Percentiles rank a stretch among this genome's conserved stretches.
Evolutionary conservation across 2,888 invertebrate genomes (phyloP).

Genomic region (Vandiemenella viatica): DNA sequence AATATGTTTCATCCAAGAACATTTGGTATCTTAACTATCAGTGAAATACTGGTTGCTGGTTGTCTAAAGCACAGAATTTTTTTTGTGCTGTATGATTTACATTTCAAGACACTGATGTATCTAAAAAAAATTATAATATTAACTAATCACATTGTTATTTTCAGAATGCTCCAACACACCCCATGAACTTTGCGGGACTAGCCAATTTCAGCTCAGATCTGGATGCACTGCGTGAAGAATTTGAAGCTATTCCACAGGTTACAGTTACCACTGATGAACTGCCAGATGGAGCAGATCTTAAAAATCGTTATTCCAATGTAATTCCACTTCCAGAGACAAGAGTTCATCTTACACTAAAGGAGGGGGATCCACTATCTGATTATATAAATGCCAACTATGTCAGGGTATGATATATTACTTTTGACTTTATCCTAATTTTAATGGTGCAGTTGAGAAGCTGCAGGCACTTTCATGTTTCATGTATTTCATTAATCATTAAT

Average conservation of each 20-base stretch:
- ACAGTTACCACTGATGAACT: slow-evolving; percentile 66
- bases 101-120: no score
- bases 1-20: no score
- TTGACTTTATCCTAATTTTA: slow-evolving; percentile 15
- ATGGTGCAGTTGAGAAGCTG: background rate
- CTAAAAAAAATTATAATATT: no score
- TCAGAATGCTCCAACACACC: slow-evolving; percentile 50
- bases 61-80: no score
- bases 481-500: background rate
- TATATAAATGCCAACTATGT: slow-evolving; percentile 92
- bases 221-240: slow-evolving; percentile 60
- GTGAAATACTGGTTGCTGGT: no score
- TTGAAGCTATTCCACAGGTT: slow-evolving; percentile 63
- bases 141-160: slow-evolving; percentile 18
- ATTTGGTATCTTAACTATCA: no score
- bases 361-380: slow-evolving; percentile 63
- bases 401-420: no score
- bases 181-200: slow-evolving; percentile 62
- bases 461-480: no score
- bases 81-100: no score
- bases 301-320: slow-evolving; percentile 90
- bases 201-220: slow-evolving; percentile 51
- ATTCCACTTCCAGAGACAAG: slow-evolving; percentile 83
- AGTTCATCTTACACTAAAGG: slow-evolving; percentile 55
- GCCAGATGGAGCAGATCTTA: slow-evolving; percentile 73